Evolutionary conservation across 2,797 vertebrate species (phyloP), one percentile per base, ranked within the genome.

Genomic region (Lutjanus argentimaculatus): DNA sequence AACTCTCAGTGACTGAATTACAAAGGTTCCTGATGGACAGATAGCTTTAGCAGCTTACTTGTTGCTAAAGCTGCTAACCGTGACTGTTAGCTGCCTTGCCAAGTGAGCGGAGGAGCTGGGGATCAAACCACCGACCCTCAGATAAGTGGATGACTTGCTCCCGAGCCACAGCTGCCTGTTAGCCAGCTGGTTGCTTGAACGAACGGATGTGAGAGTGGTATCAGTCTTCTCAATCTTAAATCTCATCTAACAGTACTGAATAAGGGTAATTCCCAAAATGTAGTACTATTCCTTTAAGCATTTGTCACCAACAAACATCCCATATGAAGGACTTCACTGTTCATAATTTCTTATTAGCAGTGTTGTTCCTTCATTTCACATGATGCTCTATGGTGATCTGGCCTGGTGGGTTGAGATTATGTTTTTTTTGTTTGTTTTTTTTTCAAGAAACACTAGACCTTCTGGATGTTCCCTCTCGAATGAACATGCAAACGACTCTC

Each of bases 401-500:
- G 69, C 67, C 19, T 70, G 0, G 5, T 62, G 10, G 22, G 48
- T 57, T 71, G 52, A 78, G 61, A 69, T 75, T 16, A 55, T n/a
- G 16, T 13, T 19, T 22, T 1, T 57, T 49, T 77, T 3, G n/a
- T n/a, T n/a, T n/a, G n/a, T n/a, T 21, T 62, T 69, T 57, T 49
- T 75, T 46, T 3, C 12, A 11, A 12, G 10, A 63, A 9, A 58
- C 59, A 56, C 55, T 16, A 13, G 49, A 75, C 40, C n/a, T 30
- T 70, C 57, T 51, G 8, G 30, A 87, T 80, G 67, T 43, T 82
- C 58, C 40, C 10, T 84, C 52, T 69, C 69, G 76, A 73, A 73
- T 72, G 30, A 83, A 71, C 65, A 69, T 63, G 45, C 19, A 56
- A 77, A 67, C 80, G 78, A 85, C 65, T 80, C 84, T 83, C 25